Conservation (phyloP, 1,140 invertebrate species). For the Streblospio benedicti region DNA sequence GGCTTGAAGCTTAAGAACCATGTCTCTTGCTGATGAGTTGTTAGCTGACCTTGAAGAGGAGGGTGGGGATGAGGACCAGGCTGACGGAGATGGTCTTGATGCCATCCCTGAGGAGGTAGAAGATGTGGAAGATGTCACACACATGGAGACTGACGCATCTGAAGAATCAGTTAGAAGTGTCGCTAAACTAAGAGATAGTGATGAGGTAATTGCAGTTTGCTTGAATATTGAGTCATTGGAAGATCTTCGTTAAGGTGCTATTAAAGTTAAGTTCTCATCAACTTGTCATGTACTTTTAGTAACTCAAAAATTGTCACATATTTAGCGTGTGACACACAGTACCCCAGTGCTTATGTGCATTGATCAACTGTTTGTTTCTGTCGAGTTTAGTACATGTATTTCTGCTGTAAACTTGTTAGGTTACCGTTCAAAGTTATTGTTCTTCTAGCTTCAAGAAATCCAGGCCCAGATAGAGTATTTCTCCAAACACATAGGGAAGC, state of each 20-base stretch:
- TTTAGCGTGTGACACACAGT: background rate
- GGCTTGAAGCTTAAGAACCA: too few species aligned
- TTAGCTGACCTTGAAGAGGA: conserved; percentile 89
- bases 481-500: conserved; percentile 48
- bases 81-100: conserved; percentile 53
- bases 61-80: conserved; percentile 40
- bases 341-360: background rate
- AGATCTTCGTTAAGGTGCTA: background rate
- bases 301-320: background rate
- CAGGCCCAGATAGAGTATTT: conserved; percentile 70
- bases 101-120: conserved; percentile 32
- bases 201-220: conserved; percentile 28
- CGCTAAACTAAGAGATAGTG: conserved; percentile 68
- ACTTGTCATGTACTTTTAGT: background rate
- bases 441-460: conserved; percentile 57
- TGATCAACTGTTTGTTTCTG: background rate
- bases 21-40: conserved; percentile 92
- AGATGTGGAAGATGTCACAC: conserved; percentile 39
- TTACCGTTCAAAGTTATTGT: conserved; percentile 4
- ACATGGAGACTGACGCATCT: conserved; percentile 49
- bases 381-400: conserved; percentile 12
- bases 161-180: conserved; percentile 68
- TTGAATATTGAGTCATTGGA: background rate
- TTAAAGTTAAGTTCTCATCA: background rate
- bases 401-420: background rate